Evolutionary conservation across 2,113 vertebrate genomes (phyloP).

Genomic region (Brienomyrus longianalis): DNA sequence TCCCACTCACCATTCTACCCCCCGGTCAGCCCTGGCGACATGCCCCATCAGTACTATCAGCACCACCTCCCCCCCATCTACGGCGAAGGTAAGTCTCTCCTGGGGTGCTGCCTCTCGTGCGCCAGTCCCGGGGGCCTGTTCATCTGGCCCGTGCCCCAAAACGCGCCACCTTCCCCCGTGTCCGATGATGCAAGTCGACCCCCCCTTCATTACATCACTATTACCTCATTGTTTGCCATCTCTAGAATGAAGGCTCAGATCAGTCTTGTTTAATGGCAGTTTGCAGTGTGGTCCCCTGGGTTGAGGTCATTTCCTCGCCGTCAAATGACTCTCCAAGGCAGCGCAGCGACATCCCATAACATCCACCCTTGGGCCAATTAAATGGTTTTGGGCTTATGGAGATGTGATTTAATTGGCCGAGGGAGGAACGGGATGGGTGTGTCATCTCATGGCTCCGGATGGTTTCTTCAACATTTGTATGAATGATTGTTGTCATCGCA

Average conservation of each 20-base stretch:
- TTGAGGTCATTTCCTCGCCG: not conserved
- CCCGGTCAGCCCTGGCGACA: conserved; percentile 86
- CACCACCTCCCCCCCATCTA: conserved; percentile 91
- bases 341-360: not conserved
- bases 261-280: not conserved
- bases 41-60: conserved; percentile 87
- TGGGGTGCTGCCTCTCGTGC: not conserved
- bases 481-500: not conserved
- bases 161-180: too few relatives aligned
- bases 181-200: not conserved
- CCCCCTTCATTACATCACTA: not conserved
- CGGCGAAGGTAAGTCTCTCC: conserved; percentile 74
- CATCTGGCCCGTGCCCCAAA: not conserved
- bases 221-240: not conserved
- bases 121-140: not conserved
- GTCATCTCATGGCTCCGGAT: not conserved
- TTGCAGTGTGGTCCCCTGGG: not conserved
- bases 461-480: not conserved
- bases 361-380: not conserved
- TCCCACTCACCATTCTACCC: conserved; percentile 89
- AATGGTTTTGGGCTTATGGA: not conserved
- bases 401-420: not conserved
- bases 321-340: not conserved
- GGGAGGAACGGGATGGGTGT: not conserved
- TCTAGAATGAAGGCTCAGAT: not conserved